Evolutionary conservation across 2,113 vertebrate genomes (phyloP).

Genomic region (Stigmatopora argus): DNA sequence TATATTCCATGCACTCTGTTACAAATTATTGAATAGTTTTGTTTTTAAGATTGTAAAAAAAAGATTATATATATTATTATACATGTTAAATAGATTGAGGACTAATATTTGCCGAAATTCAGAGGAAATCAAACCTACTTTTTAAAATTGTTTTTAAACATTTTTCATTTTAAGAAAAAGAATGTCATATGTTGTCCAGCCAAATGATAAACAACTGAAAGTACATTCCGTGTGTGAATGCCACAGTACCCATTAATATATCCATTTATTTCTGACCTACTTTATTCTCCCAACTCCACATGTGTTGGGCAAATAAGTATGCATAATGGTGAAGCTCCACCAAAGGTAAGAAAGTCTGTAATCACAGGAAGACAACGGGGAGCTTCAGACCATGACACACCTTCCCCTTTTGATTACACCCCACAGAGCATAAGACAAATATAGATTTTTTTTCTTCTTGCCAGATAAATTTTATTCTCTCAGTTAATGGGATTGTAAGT

Average conservation of each 20-base stretch:
- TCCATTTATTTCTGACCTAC: constrained; percentile 12
- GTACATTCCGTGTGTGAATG: neutral
- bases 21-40: neutral
- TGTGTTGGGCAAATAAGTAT: constrained; percentile 13
- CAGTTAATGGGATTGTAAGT: constrained; percentile 48
- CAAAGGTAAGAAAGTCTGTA: constrained; percentile 41
- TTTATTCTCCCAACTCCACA: neutral
- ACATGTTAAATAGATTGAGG: too few species aligned
- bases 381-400: constrained; percentile 15
- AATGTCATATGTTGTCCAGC: constrained; percentile 10
- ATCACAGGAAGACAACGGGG: constrained; percentile 31
- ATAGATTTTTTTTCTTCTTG: constrained; percentile 37
- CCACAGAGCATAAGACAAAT: constrained; percentile 43
- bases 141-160: neutral
- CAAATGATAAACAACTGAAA: neutral
- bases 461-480: constrained; percentile 37
- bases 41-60: neutral
- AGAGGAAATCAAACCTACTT: neutral
- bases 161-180: neutral
- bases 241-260: neutral
- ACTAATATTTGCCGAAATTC: neutral
- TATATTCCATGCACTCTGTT: neutral
- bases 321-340: constrained; percentile 29
- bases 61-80: too few species aligned
- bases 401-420: constrained; percentile 15